phyloP scores from a whole-genome alignment of 2,113 vertebrate genomes.

The Rhineura floridana region DNA sequence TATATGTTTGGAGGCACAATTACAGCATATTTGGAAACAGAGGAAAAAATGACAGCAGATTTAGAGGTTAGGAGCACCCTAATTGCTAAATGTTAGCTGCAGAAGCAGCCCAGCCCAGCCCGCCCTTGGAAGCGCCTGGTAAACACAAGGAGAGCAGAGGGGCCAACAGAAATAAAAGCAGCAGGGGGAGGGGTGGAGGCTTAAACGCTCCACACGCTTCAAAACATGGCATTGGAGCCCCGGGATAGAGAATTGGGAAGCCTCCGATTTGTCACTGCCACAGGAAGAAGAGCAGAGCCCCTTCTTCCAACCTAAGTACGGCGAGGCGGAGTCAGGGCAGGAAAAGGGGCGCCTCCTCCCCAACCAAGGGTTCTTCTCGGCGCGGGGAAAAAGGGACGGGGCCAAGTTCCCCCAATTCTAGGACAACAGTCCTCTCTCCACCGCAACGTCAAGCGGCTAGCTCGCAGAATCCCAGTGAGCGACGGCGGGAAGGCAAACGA shows the following conservation, averaged over 20 bases:
- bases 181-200: background rate
- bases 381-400: background rate
- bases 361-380: too few relatives aligned
- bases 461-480: background rate
- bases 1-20: too few relatives aligned
- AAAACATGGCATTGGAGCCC: background rate
- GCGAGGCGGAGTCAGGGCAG: background rate
- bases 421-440: background rate
- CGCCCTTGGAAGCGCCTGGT: background rate
- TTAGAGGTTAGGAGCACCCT: background rate
- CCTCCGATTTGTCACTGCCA: background rate
- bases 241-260: background rate
- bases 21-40: too few relatives aligned
- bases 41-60: background rate
- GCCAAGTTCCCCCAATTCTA: background rate
- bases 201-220: background rate
- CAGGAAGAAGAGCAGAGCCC: background rate
- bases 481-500: slow-evolving; percentile 4
- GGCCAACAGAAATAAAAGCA: background rate
- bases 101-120: background rate
- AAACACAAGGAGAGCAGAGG: background rate
- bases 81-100: background rate
- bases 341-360: background rate
- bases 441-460: background rate
- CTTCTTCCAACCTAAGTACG: background rate